Conservation (phyloP, 2,113 vertebrate genomes). For the Cathartes aura region DNA sequence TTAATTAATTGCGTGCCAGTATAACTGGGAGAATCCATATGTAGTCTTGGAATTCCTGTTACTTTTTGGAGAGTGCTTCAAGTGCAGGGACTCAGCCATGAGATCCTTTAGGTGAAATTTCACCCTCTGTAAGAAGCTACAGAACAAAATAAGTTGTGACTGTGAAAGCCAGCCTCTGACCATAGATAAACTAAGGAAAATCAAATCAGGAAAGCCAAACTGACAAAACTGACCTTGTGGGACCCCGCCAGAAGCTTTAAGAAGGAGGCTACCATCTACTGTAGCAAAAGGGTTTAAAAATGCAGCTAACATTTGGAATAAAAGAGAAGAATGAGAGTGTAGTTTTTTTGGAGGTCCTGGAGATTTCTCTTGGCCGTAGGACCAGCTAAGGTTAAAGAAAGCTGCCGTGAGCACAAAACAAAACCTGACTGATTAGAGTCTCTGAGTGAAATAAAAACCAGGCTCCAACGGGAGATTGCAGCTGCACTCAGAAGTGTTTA, state of each 20-base stretch:
- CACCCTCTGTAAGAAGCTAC: not conserved
- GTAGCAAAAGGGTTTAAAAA: not conserved
- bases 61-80: not conserved
- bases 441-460: not conserved
- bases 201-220: not conserved
- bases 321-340: not conserved
- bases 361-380: not conserved
- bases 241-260: not conserved
- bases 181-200: not conserved
- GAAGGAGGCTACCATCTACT: fast-evolving
- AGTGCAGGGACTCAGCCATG: not conserved
- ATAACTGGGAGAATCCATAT: not conserved
- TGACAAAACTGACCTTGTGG: not conserved
- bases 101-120: not conserved
- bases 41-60: not conserved
- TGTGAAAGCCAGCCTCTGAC: not conserved
- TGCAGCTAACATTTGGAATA: not conserved
- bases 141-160: not conserved
- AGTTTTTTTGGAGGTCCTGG: not conserved
- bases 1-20: not conserved
- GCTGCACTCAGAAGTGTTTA: not conserved
- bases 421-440: not conserved
- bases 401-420: not conserved
- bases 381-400: not conserved
- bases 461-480: not conserved